phyloP scores from a whole-genome alignment of 2,888 invertebrate genomes.

The Oscheius sp. region DNA sequence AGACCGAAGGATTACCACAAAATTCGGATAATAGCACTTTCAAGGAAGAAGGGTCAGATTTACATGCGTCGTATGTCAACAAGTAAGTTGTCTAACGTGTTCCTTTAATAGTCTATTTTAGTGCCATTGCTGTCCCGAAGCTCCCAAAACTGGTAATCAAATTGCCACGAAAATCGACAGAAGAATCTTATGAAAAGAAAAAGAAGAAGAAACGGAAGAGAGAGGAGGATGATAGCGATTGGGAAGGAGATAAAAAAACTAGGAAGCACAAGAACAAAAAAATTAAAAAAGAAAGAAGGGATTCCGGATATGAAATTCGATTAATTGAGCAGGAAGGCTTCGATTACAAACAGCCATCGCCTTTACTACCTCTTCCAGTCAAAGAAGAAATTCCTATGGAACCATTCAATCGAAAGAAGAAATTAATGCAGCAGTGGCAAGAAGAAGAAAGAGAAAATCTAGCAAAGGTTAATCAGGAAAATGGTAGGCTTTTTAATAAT shows the following conservation, averaged over 20 bases:
- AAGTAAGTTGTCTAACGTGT: neutral
- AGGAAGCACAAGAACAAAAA: slow-evolving; percentile 10
- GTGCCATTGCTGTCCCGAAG: slow-evolving; percentile 12
- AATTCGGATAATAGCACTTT: slow-evolving; percentile 37
- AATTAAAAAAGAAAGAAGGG: neutral
- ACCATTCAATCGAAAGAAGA: neutral
- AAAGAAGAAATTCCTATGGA: slow-evolving; percentile 6
- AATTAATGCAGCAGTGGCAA: slow-evolving; percentile 17
- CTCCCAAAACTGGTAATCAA: slow-evolving; percentile 48
- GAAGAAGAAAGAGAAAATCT: slow-evolving; percentile 21
- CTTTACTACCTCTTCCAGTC: neutral
- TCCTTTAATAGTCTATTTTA: neutral
- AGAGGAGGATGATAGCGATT: slow-evolving; percentile 35
- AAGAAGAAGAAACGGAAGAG: slow-evolving; percentile 31
- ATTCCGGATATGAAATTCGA: slow-evolving; percentile 25
- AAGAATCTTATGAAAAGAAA: slow-evolving; percentile 16
- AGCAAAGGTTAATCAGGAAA: neutral
- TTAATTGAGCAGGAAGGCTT: slow-evolving; percentile 10
- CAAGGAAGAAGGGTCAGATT: slow-evolving; percentile 28
- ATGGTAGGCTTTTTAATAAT: neutral
- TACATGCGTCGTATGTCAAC: slow-evolving; percentile 1
- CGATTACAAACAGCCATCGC: neutral
- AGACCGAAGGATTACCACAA: slow-evolving; percentile 17
- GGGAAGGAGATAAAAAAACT: slow-evolving; percentile 29
- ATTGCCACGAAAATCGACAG: slow-evolving; percentile 24